phyloP scores from a whole-genome alignment of 2,888 invertebrate genomes.

The Idaea straminata region DNA sequence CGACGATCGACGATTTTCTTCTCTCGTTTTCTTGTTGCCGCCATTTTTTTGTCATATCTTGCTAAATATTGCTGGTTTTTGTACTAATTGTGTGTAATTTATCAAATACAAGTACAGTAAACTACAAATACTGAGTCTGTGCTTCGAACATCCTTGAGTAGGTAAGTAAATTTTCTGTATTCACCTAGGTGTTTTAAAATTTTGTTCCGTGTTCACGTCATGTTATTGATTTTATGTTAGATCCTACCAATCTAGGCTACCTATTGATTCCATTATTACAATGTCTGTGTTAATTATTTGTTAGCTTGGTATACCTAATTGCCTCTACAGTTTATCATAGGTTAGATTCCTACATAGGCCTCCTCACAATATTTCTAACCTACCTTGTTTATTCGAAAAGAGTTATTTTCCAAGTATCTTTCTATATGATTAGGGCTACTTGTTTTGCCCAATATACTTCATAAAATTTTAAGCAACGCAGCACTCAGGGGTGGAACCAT shows the following conservation, averaged over 20 bases:
- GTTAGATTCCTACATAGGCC: too few species aligned
- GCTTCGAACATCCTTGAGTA: neutral
- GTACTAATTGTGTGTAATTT: conserved; percentile 11
- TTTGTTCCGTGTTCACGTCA: conserved; percentile 36
- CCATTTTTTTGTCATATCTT: conserved; percentile 50
- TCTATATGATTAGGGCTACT: too few species aligned
- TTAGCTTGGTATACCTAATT: too few species aligned
- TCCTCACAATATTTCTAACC: too few species aligned
- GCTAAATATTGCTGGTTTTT: conserved; percentile 12
- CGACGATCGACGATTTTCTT: neutral
- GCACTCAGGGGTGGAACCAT: too few species aligned
- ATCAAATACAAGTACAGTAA: neutral
- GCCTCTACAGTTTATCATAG: too few species aligned
- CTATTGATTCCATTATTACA: too few species aligned
- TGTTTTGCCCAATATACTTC: too few species aligned
- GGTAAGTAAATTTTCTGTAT: neutral
- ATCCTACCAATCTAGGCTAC: conserved; percentile 22
- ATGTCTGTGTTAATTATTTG: too few species aligned
- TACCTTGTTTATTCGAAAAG: too few species aligned
- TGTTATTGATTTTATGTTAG: conserved; percentile 45
- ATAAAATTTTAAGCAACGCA: too few species aligned
- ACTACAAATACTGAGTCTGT: neutral
- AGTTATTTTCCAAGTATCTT: too few species aligned
- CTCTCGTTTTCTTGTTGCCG: conserved; percentile 48
- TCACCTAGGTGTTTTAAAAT: conserved; percentile 23